A percentile compares a stretch with the other conserved stretches of the same genome.
These are phyloP conservation scores for Fissipunctia ypsillon DNA, from an alignment of 2,888 invertebrate genomes.

Conservation along the genomic window DNA sequence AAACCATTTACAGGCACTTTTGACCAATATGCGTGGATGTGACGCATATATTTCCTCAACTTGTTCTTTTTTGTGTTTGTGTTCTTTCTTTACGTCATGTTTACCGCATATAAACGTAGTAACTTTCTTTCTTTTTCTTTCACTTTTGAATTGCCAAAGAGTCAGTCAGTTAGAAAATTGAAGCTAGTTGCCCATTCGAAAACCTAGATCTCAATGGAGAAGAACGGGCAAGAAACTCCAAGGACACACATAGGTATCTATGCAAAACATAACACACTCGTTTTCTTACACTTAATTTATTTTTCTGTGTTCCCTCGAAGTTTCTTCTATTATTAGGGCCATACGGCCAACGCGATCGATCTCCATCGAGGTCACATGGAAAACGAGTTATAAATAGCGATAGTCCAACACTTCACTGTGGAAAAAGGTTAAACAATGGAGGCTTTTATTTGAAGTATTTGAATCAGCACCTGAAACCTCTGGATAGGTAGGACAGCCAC, in stretches of 20 bases:
- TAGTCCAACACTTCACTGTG: slow-evolving; percentile 17
- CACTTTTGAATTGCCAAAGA: no score
- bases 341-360: slow-evolving; percentile 55
- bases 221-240: no score
- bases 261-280: background rate
- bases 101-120: no score
- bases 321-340: slow-evolving; percentile 49
- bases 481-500: background rate
- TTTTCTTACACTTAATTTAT: slow-evolving; percentile 17
- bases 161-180: no score
- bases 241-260: background rate
- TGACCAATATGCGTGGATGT: no score
- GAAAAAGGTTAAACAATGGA: slow-evolving; percentile 32
- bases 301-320: slow-evolving; percentile 14
- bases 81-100: no score
- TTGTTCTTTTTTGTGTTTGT: no score
- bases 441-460: slow-evolving; percentile 10
- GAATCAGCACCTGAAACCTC: background rate
- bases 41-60: no score
- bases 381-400: slow-evolving; percentile 46
- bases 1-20: no score
- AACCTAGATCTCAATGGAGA: no score
- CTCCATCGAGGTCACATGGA: slow-evolving; percentile 53
- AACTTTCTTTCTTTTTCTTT: no score
- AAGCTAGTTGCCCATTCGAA: no score